Evolutionary conservation across 2,888 invertebrate species (phyloP).

Genomic region (Melieria omissa): DNA sequence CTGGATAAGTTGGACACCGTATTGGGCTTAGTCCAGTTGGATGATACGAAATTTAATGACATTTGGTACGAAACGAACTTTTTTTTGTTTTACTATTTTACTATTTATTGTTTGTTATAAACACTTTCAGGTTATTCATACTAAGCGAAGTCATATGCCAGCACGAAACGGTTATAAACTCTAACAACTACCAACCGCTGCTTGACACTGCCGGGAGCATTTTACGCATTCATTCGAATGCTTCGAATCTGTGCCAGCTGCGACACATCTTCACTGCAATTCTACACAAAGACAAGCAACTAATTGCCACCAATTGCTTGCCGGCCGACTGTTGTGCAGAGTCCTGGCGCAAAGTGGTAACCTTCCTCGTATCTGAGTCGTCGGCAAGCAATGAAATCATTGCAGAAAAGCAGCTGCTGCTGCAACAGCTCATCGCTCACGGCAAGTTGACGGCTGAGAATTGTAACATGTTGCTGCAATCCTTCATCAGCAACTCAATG

Average conservation of each 20-base stretch:
- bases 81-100: not conserved
- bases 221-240: conserved; percentile 50
- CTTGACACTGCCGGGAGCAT: conserved; percentile 47
- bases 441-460: conserved; percentile 49
- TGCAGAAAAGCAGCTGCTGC: conserved; percentile 55
- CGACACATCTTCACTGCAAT: conserved; percentile 50
- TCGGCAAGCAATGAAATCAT: conserved; percentile 51
- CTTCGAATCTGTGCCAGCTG: conserved; percentile 50
- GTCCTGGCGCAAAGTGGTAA: conserved; percentile 52
- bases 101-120: not conserved
- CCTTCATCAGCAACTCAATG: conserved; percentile 52
- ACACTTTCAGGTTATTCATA: conserved; percentile 54
- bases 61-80: conserved; percentile 51
- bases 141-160: conserved; percentile 53
- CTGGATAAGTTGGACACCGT: conserved; percentile 53
- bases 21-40: conserved; percentile 47
- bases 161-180: conserved; percentile 50
- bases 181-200: conserved; percentile 53
- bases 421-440: conserved; percentile 53
- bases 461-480: conserved; percentile 51
- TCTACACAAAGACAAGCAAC: conserved; percentile 48
- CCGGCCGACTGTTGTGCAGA: conserved; percentile 38
- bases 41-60: conserved; percentile 52
- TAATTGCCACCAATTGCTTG: conserved; percentile 41
- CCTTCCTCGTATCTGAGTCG: conserved; percentile 54